Conservation (phyloP, 2,888 invertebrate genomes). For the Acheta domesticus region DNA sequence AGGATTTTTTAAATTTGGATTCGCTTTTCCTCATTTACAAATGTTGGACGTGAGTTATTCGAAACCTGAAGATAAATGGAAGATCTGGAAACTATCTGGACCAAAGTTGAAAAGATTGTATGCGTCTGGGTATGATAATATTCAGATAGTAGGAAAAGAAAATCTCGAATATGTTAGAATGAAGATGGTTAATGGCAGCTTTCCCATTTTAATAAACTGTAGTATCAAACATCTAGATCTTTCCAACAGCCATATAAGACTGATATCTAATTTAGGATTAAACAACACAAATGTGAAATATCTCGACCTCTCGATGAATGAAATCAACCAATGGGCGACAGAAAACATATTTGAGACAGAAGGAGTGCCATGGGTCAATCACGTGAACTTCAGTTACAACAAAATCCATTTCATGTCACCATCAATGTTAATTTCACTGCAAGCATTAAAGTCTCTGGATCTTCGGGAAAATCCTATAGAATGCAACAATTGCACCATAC, state of each 20-base stretch:
- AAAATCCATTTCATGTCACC: neutral
- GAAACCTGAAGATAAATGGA: neutral
- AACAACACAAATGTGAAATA: neutral
- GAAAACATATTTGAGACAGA: neutral
- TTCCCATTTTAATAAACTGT: neutral
- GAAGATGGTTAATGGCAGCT: neutral
- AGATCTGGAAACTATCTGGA: neutral
- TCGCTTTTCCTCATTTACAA: neutral
- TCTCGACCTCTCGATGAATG: neutral
- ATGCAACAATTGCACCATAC: neutral
- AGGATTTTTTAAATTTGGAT: neutral
- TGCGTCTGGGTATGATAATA: neutral
- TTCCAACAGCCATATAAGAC: neutral
- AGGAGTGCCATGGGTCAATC: neutral
- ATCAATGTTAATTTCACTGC: neutral
- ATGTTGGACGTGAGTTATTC: neutral
- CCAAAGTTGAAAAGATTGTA: neutral
- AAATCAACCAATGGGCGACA: neutral
- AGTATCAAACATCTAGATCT: neutral
- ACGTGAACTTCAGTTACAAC: neutral
- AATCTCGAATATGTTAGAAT: neutral
- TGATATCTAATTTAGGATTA: neutral
- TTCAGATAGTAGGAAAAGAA: neutral
- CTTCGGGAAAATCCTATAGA: neutral
- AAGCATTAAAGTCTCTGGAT: neutral